Conservation (phyloP, 1,140 invertebrate genomes). For the Trachymyrmex cornetzi region DNA sequence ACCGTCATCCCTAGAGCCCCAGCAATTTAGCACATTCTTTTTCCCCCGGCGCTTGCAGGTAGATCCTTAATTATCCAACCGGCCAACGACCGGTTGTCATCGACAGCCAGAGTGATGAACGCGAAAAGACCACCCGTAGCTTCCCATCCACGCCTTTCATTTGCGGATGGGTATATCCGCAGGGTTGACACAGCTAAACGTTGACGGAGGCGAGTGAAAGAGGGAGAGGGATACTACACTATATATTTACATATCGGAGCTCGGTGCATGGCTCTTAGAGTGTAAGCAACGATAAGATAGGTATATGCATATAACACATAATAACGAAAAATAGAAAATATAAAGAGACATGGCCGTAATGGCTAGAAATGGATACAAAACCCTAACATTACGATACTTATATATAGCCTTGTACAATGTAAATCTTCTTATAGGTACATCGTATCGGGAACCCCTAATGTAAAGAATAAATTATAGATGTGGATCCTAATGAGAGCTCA, state of each 20-base stretch:
- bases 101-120: constrained; percentile 69
- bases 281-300: neutral
- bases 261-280: neutral
- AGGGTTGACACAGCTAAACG: constrained; percentile 45
- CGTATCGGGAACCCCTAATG: neutral
- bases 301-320: constrained; percentile 10
- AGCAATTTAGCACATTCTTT: constrained; percentile 52
- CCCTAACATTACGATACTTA: neutral
- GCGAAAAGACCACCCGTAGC: constrained; percentile 69
- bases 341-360: neutral
- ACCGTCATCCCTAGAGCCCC: constrained; percentile 47
- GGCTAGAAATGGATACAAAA: constrained; percentile 9
- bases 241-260: constrained; percentile 11
- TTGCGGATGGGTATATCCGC: constrained; percentile 25
- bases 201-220: neutral
- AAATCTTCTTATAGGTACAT: neutral
- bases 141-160: constrained; percentile 26
- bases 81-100: constrained; percentile 75
- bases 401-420: neutral
- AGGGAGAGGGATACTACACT: neutral
- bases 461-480: constrained; percentile 28
- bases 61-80: constrained; percentile 68
- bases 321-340: constrained; percentile 14
- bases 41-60: constrained; percentile 34
- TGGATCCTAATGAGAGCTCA: constrained; percentile 19